These are phyloP conservation scores for Vulpes vulpes DNA, from an alignment of 2,113 vertebrate genomes.

Conservation along the genomic window DNA sequence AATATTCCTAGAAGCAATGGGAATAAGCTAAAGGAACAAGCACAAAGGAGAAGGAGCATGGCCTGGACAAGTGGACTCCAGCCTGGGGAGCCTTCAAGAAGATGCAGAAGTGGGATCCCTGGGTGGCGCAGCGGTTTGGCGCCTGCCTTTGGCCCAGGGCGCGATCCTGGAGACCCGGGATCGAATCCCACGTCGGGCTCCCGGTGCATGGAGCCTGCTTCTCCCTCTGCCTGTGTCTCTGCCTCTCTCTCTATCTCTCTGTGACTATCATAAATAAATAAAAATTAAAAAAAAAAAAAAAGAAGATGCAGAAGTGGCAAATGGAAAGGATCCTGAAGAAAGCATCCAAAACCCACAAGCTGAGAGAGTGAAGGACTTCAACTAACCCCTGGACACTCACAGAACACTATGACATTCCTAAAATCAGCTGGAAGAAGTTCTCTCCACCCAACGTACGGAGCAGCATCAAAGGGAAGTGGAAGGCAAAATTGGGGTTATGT, in stretches of 20 bases:
- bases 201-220: too few relatives aligned
- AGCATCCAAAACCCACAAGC: slow-evolving; percentile 97
- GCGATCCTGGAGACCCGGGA: too few relatives aligned
- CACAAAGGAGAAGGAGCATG: neutral
- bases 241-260: too few relatives aligned
- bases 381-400: slow-evolving; percentile 97
- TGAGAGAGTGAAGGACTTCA: slow-evolving; percentile 97
- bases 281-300: too few relatives aligned
- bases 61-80: neutral
- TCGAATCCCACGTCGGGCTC: too few relatives aligned
- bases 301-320: slow-evolving; percentile 86
- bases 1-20: neutral
- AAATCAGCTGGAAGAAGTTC: slow-evolving; percentile 99
- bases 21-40: neutral
- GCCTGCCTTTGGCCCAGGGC: too few relatives aligned
- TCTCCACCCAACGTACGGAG: neutral
- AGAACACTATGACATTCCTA: slow-evolving; percentile 98
- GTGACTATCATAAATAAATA: too few relatives aligned
- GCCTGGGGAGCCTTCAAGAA: neutral
- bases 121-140: too few relatives aligned
- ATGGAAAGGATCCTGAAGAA: slow-evolving; percentile 97
- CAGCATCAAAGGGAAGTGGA: neutral
- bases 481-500: neutral
- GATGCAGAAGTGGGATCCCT: slow-evolving; percentile 72
- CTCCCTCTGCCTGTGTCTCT: too few relatives aligned